A percentile compares a stretch with the other conserved stretches of the same genome.
These are phyloP conservation scores for Amiota communis DNA, from an alignment of 2,888 invertebrate genomes.

Conservation along the genomic window DNA sequence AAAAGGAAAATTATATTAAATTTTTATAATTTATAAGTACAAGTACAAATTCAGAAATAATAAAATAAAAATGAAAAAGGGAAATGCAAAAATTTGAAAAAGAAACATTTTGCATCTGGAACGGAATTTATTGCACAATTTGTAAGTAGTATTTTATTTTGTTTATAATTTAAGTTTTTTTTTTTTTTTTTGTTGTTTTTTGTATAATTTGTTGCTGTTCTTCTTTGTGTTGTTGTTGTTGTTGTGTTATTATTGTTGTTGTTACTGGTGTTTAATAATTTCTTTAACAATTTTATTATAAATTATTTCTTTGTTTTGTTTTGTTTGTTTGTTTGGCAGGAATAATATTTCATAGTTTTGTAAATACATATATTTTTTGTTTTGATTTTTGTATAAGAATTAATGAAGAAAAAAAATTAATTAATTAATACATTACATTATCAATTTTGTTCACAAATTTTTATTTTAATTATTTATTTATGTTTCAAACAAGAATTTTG, in stretches of 20 bases:
- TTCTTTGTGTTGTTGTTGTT: neutral
- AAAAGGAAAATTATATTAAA: too few species aligned
- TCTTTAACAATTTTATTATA: neutral
- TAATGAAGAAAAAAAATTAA: too few species aligned
- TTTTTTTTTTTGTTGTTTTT: neutral
- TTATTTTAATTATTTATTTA: neutral
- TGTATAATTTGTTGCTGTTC: neutral
- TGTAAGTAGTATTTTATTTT: neutral
- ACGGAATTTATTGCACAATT: conserved; percentile 11
- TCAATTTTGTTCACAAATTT: too few species aligned
- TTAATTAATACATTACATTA: too few species aligned
- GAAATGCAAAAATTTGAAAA: neutral
- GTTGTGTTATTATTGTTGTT: neutral
- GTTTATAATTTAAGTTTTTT: too few species aligned
- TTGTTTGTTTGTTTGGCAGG: conserved; percentile 5
- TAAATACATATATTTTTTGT: neutral
- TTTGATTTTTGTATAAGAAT: neutral
- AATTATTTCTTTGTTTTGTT: conserved; percentile 4
- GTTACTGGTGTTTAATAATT: neutral
- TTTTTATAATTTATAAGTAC: too few species aligned
- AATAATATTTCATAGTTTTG: conserved; percentile 14
- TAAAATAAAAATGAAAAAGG: too few species aligned
- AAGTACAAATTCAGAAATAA: too few species aligned
- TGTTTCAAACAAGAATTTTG: too few species aligned
- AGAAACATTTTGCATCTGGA: neutral